phyloP scores from a whole-genome alignment of 1,140 invertebrate species.

The Formica exsecta region DNA sequence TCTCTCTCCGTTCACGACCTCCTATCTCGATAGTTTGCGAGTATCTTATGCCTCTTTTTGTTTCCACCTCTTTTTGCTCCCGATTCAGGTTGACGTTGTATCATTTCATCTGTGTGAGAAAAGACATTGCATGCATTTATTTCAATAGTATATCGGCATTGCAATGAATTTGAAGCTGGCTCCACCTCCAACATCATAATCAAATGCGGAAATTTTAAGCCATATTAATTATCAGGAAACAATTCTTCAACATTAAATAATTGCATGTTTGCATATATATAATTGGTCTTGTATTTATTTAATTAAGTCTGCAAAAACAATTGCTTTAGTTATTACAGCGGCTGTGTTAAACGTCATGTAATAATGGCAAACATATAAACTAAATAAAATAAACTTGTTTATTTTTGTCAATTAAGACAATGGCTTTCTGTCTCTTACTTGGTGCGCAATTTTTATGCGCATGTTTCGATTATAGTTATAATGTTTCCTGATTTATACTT shows the following conservation, averaged over 20 bases:
- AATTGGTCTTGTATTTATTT: background rate
- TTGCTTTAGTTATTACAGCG: background rate
- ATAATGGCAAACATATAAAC: background rate
- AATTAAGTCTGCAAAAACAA: background rate
- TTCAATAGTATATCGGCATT: constrained; percentile 18
- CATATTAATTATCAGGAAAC: background rate
- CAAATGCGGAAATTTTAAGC: background rate
- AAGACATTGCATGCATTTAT: constrained; percentile 48
- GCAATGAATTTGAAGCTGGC: background rate
- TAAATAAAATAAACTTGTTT: background rate
- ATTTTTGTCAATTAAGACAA: background rate
- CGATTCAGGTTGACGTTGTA: constrained; percentile 68
- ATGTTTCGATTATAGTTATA: background rate
- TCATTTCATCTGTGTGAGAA: constrained; percentile 48
- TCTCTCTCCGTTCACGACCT: constrained; percentile 52
- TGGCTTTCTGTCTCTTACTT: background rate
- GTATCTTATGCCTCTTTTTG: constrained; percentile 63
- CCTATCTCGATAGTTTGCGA: constrained; percentile 61
- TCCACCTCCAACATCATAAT: constrained; percentile 5
- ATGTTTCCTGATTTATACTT: background rate
- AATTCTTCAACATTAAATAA: constrained; percentile 13
- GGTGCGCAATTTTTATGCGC: background rate
- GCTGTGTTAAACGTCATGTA: background rate
- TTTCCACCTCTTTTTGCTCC: constrained; percentile 26
- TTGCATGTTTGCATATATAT: background rate